Conservation (phyloP, 2,797 vertebrate species). For the Hipposideros larvatus region DNA sequence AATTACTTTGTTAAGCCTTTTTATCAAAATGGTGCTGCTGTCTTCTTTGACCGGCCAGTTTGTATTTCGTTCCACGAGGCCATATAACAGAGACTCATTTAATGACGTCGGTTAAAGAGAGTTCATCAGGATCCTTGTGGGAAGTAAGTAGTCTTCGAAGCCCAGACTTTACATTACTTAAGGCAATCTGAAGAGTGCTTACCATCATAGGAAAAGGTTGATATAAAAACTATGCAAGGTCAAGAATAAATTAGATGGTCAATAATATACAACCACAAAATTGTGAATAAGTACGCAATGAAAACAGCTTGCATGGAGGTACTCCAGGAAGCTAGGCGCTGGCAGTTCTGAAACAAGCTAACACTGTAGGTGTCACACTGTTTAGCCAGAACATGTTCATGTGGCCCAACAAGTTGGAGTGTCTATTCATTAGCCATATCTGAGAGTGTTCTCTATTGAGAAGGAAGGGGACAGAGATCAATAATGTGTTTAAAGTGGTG, state of each 20-base stretch:
- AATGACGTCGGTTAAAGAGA: conserved; percentile 89
- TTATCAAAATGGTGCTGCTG: conserved; percentile 92
- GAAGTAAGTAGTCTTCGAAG: conserved; percentile 88
- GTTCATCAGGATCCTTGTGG: conserved; percentile 87
- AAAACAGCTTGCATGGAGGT: conserved; percentile 94
- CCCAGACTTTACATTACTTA: conserved; percentile 93
- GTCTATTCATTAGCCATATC: conserved; percentile 84
- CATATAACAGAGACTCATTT: conserved; percentile 93
- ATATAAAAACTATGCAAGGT: conserved; percentile 94
- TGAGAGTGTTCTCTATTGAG: conserved; percentile 85
- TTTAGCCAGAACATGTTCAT: conserved; percentile 94
- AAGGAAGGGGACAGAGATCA: conserved; percentile 82
- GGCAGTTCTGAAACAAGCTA: conserved; percentile 92
- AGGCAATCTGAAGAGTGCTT: conserved; percentile 93
- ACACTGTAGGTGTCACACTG: conserved; percentile 94
- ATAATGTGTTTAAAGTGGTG: conserved; percentile 74
- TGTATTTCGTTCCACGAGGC: conserved; percentile 93
- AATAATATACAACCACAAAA: conserved; percentile 93
- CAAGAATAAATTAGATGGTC: conserved; percentile 94
- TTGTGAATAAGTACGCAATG: conserved; percentile 93
- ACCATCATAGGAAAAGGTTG: conserved; percentile 91
- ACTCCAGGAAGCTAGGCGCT: conserved; percentile 93
- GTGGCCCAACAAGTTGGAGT: conserved; percentile 75
- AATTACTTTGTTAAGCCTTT: conserved; percentile 89
- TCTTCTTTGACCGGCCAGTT: conserved; percentile 93